A percentile compares a stretch with the other conserved stretches of the same genome.
Conservation (phyloP, 2,113 vertebrate species). For the Phycodurus eques region DNA sequence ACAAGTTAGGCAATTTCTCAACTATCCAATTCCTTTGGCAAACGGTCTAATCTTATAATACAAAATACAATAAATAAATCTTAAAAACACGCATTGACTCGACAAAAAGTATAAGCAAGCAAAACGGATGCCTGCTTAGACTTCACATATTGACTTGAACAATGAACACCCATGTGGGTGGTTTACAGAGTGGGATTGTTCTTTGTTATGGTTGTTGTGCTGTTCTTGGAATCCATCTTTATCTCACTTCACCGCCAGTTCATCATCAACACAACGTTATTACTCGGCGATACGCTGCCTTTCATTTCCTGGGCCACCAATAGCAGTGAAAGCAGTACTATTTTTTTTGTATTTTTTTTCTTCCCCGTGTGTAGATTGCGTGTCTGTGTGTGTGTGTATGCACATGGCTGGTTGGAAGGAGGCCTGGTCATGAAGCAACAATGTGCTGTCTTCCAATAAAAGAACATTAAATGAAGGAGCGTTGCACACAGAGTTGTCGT, state of each 20-base stretch:
- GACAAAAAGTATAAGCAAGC: not conserved
- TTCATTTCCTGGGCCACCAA: slow-evolving; percentile 65
- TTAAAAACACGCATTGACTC: not conserved
- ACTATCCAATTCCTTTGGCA: not conserved
- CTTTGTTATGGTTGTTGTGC: slow-evolving; percentile 38
- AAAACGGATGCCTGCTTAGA: not conserved
- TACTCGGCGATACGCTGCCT: slow-evolving; percentile 51
- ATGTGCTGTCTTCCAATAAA: slow-evolving; percentile 37
- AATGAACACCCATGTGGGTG: slow-evolving; percentile 38
- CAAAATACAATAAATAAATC: not conserved
- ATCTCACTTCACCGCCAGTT: slow-evolving; percentile 34
- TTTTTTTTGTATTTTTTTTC: not conserved
- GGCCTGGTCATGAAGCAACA: slow-evolving; percentile 15
- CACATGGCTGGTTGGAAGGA: not conserved
- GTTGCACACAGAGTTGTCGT: slow-evolving; percentile 14
- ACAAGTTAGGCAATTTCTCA: not conserved
- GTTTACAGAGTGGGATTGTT: slow-evolving; percentile 41
- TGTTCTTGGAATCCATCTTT: slow-evolving; percentile 53
- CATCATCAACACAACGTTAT: slow-evolving; percentile 54
- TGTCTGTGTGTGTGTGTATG: not conserved
- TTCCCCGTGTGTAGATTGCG: not conserved
- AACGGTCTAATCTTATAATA: not conserved
- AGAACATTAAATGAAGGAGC: slow-evolving; percentile 17
- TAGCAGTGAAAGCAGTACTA: slow-evolving; percentile 31
- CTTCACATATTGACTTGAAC: slow-evolving; percentile 24